These are phyloP conservation scores for Stigmatopora argus DNA, from an alignment of 2,113 vertebrate species.

Conservation along the genomic window DNA sequence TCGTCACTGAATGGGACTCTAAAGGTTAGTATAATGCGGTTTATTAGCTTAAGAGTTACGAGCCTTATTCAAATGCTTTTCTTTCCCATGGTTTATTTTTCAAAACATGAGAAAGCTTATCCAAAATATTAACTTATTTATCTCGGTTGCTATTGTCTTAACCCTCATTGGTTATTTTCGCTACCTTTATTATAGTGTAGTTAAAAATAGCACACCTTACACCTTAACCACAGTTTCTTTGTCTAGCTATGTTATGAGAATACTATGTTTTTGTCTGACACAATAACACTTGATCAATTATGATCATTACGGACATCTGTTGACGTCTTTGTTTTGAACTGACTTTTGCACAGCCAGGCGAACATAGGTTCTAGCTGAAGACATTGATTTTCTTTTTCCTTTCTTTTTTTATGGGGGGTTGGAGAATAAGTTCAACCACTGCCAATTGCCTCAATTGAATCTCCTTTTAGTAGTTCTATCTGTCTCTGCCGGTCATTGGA, in stretches of 20 bases:
- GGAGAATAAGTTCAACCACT: not conserved
- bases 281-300: not conserved
- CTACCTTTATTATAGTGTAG: not conserved
- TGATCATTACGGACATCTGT: not conserved
- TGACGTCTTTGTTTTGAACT: not conserved
- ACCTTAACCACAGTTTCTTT: not conserved
- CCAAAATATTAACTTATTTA: not conserved
- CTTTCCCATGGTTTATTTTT: not conserved
- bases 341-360: not conserved
- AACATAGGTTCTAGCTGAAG: constrained; percentile 8
- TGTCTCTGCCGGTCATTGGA: not conserved
- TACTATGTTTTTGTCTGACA: not conserved
- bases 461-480: not conserved
- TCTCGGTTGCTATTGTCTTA: not conserved
- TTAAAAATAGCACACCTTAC: not conserved
- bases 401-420: too few species aligned
- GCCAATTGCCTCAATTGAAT: not conserved
- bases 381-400: constrained; percentile 12
- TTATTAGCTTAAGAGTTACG: not conserved
- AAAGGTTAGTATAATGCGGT: constrained; percentile 45
- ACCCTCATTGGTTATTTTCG: not conserved
- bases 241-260: not conserved
- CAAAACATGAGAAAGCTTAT: not conserved
- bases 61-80: too few species aligned
- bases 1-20: constrained; percentile 48